Base-by-base conservation (phyloP, 2,797 vertebrate species). In the Aeoliscus strigatus region DNA sequence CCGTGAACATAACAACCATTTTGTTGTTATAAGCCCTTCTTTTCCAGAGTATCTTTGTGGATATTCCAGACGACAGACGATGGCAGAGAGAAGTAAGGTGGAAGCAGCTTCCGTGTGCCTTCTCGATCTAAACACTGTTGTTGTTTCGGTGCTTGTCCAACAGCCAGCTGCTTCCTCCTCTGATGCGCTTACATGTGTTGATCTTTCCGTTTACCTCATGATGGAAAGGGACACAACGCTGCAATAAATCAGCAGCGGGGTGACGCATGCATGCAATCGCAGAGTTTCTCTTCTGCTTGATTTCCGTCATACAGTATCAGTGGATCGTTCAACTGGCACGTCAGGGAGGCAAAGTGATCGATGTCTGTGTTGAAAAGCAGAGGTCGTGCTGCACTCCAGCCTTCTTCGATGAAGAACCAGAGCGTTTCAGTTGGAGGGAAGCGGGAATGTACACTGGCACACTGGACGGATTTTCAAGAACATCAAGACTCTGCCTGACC, bases 181-280 rank as follows among this genome's bases (percentile, higher is more conserved):
- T 73, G 64, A 75, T 78, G 76, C 75, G 68, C 68, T 75, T 64
- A 67, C 67, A 78, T 70, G 68, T 84, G 79, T 81, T 79, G 79
- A 73, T 83, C 70, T 88, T 87, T 87, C 85, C 83, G 42, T 78
- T 86, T 81, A 80, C 80, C 66, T 83, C 80, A 84, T 73, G 71
- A 72, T 75, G 74, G 80, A 80, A 80, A 73, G 59, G 71, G 76
- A 75, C 66, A 60, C 47, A 8, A 70, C 34, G 58, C 64, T 58
- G 68, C 69, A 64, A 70, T 81, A 79, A 79, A 81, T 84, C 82
- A 77, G 54, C n/a, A 42, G 63, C 52, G 59, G 54, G 53, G 39
- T 58, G 70, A 77, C 67, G 55, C 37, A 66, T 36, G 5, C 58
- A 53, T 66, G 55, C 33, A 15, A 50, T 68, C 2, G 5, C 51